Evolutionary conservation across 1,140 invertebrate genomes (phyloP), one percentile per base, ranked within the genome.

Genomic region (Mya arenaria): DNA sequence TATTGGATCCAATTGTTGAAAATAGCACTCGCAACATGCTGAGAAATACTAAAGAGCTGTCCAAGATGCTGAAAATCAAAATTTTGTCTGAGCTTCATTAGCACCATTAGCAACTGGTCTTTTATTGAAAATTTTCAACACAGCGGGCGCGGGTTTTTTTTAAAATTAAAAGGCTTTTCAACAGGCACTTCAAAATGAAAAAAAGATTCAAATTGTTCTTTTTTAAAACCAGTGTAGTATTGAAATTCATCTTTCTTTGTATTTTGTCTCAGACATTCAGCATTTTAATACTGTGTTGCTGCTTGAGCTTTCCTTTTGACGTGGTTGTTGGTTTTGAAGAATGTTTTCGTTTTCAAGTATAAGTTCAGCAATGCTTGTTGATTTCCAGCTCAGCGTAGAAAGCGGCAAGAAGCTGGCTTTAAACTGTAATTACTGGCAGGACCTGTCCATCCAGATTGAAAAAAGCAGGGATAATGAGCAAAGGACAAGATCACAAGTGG

Each of bases 1-100:
- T 79, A 71, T 58, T 83, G 52, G 32, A 80, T 83, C 73, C 81
- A 83, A 37, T 52, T 39, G n/a, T 34, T 52, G 68, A 85, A 85
- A 32, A 83, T 34, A 4, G 39, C 60, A 39, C 82, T 44, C 37
- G 63, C 44, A 65, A 55, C 62, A 30, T 84, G 75, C 19, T 28
- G 30, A 34, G 65, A 79, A 1, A 84, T 23, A 41, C n/a, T 1
- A 39, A 80, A 84, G 13, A 62, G 13, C 32, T 55, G n/a, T 48
- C 34, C 82, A 5, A 84, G 8, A 37, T 72, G 37, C 17, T 71
- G 63, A 28, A 78, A 52, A 2, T 69, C 37, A 19, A 81, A 41
- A 32, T 48, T 69, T 15, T 44, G 48, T 28, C 72, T 68, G 8
- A 77, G 36, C 48, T 69, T 84, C 5, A 58, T 58, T 25, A 79